Evolutionary conservation across 2,888 invertebrate species (phyloP), one percentile per base, ranked within the genome.

Genomic region (Heliconius cydno): DNA sequence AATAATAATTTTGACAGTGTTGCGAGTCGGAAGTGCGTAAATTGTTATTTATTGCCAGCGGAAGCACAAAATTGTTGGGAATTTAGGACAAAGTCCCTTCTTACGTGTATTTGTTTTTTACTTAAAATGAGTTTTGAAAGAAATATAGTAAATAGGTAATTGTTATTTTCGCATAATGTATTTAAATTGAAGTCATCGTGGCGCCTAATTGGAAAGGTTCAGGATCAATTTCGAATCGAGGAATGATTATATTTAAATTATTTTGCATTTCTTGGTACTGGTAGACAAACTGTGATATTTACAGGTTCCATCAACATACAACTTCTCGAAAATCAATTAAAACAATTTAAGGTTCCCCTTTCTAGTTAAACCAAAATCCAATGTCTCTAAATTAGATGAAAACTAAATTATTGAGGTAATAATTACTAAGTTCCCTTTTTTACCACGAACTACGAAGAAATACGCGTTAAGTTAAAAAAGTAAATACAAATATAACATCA

Each of bases 1-100:
- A 85, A 85, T 85, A 85, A 85, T 83, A 81, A 83, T 83, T 82
- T 81, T 84, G 83, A 81, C 76, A 78, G 82, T 76, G 77, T 83
- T 80, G 79, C 80, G 78, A 82, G 82, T 73, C 76, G 79, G 81
- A 83, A 83, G 82, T 82, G 82, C 81, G 84, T 76, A 84, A 85
- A 85, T 84, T 85, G 82, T 80, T 83, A 83, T 84, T 85, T 85
- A 85, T 84, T 57, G 80, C 73, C 30, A 79, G 77, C 82, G 81
- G 81, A 83, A 78, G 78, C 82, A 78, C 81, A 83, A 83, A 70
- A 82, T 82, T 81, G 77, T 70, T 80, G 72, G 78, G 80, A 83
- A 82, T 85, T 82, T 74, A 66, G 81, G 80, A 80, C 78, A 76
- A 79, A 80, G 79, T 80, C 75, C 75, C 76, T 77, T 77, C 77